Evolutionary conservation across 2,888 invertebrate genomes (phyloP).

Genomic region (Ennomos quercinarius): DNA sequence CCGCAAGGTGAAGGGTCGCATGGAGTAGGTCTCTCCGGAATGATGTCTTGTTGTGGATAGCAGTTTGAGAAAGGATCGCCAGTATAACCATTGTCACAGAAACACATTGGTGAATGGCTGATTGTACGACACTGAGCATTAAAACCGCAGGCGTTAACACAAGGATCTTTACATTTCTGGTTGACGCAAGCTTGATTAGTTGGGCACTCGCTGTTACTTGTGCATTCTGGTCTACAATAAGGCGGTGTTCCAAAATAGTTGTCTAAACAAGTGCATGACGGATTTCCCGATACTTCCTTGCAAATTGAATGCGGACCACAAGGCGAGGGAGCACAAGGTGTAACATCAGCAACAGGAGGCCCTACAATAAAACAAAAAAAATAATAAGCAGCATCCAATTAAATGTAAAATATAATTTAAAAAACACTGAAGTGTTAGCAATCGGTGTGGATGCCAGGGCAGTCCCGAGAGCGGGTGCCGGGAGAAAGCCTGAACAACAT

Average conservation of each 20-base stretch:
- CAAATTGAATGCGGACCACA: conserved; percentile 89
- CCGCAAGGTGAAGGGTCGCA: conserved; percentile 88
- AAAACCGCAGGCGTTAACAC: conserved; percentile 89
- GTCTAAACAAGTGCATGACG: conserved; percentile 89
- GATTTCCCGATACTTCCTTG: conserved; percentile 81
- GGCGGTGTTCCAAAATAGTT: conserved; percentile 91
- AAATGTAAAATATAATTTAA: too few species aligned
- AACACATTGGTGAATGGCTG: conserved; percentile 91
- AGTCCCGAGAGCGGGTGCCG: too few species aligned
- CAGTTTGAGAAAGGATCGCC: conserved; percentile 90
- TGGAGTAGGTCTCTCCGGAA: conserved; percentile 80
- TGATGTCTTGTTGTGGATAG: conserved; percentile 66
- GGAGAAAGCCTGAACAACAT: too few species aligned
- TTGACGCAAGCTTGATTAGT: conserved; percentile 87
- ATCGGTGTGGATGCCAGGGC: too few species aligned
- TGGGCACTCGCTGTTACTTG: conserved; percentile 89
- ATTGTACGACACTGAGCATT: conserved; percentile 89
- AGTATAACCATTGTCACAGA: conserved; percentile 87
- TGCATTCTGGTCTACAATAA: conserved; percentile 90
- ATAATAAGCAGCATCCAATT: too few species aligned
- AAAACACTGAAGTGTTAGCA: too few species aligned
- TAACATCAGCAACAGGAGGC: conserved; percentile 76
- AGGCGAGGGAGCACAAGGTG: conserved; percentile 89
- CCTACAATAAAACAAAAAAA: conserved; percentile 58
- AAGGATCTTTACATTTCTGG: conserved; percentile 88